A percentile compares a stretch with the other conserved stretches of the same genome.
Conservation (phyloP, 2,888 invertebrate species). For the Nomada lathburiana region DNA sequence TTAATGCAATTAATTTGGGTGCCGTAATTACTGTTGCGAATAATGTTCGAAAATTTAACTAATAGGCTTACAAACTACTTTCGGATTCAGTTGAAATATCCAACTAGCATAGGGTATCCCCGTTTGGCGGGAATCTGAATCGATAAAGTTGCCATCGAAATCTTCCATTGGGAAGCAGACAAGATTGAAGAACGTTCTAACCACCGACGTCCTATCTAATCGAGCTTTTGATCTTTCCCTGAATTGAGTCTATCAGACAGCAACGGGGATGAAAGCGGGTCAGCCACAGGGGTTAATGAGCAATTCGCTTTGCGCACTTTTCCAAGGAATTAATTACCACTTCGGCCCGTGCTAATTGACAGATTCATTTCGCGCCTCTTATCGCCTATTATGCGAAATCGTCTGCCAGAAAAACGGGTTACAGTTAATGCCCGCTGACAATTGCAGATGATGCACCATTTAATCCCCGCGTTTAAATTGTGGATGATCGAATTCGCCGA, state of each 20-base stretch:
- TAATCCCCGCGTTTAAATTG: conserved; percentile 15
- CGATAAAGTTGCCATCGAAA: too few relatives aligned
- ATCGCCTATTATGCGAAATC: conserved; percentile 43
- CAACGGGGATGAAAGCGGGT: conserved; percentile 34
- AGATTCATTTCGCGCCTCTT: conserved; percentile 43
- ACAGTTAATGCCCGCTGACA: conserved; percentile 31
- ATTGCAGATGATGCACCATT: not conserved
- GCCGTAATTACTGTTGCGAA: too few relatives aligned
- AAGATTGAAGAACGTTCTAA: too few relatives aligned
- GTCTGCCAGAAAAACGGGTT: conserved; percentile 18
- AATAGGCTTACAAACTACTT: too few relatives aligned
- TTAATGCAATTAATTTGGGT: too few relatives aligned
- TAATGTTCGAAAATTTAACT: too few relatives aligned
- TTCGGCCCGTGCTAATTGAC: conserved; percentile 60
- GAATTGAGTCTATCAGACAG: not conserved
- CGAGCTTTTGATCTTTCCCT: not conserved
- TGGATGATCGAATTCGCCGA: not conserved
- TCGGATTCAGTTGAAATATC: too few relatives aligned
- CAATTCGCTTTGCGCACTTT: conserved; percentile 62
- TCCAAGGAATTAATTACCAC: conserved; percentile 54
- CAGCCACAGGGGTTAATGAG: conserved; percentile 52
- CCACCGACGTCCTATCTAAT: not conserved
- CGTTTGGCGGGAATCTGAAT: too few relatives aligned
- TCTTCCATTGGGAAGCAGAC: too few relatives aligned
- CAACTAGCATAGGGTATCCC: too few relatives aligned